These are phyloP conservation scores for Paracanthobrama guichenoti DNA, from an alignment of 2,113 vertebrate species.

Conservation along the genomic window DNA sequence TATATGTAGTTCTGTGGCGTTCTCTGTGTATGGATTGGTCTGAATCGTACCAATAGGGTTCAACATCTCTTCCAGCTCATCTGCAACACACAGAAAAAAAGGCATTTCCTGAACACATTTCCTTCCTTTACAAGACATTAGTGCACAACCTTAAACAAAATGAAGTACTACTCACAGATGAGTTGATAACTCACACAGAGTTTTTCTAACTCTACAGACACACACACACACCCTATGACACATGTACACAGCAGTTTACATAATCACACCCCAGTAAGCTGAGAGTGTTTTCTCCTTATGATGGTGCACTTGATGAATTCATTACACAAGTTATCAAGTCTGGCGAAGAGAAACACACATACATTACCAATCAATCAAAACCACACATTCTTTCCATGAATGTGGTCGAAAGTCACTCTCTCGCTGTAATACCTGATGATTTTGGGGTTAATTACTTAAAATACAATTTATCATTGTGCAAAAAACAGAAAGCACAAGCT, in stretches of 20 bases:
- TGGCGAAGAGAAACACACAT: too few relatives aligned
- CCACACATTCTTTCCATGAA: too few relatives aligned
- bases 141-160: neutral
- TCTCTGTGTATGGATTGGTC: slow-evolving; percentile 95
- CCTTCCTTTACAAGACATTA: slow-evolving; percentile 22
- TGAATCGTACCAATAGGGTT: slow-evolving; percentile 97
- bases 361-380: too few relatives aligned
- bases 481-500: too few relatives aligned
- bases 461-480: too few relatives aligned
- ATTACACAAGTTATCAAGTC: too few relatives aligned
- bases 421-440: too few relatives aligned
- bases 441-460: too few relatives aligned
- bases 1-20: slow-evolving; percentile 91
- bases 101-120: slow-evolving; percentile 6
- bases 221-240: slow-evolving; percentile 9
- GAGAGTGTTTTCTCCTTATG: too few relatives aligned
- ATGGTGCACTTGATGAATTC: too few relatives aligned
- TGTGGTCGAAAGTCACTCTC: too few relatives aligned
- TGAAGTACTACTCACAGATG: neutral
- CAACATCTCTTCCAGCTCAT: slow-evolving; percentile 99
- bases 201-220: neutral
- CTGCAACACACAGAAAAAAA: slow-evolving; percentile 66
- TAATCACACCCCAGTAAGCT: neutral
- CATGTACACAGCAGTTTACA: neutral
- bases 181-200: neutral